These are phyloP conservation scores for Meloe dianella DNA, from an alignment of 2,888 invertebrate species.

Conservation along the genomic window DNA sequence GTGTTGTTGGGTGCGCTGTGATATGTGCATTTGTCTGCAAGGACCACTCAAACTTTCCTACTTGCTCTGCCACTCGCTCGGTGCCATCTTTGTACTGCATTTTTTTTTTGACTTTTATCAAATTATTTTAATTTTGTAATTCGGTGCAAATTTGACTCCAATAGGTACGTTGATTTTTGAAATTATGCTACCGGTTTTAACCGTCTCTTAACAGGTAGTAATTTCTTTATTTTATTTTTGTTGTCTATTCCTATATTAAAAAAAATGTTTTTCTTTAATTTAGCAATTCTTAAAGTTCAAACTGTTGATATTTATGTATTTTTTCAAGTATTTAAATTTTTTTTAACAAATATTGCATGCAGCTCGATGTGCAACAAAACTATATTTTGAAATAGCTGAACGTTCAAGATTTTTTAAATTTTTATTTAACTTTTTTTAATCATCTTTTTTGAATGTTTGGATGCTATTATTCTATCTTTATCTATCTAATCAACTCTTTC, in stretches of 20 bases:
- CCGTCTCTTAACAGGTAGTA: conserved; percentile 27
- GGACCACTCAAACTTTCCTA: conserved; percentile 82
- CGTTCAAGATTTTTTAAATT: conserved; percentile 27
- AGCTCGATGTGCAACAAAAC: conserved; percentile 42
- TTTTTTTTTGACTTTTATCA: conserved; percentile 33
- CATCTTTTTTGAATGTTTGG: conserved; percentile 54
- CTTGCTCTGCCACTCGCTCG: conserved; percentile 60
- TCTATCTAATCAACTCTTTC: conserved; percentile 4
- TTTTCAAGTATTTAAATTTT: conserved; percentile 15
- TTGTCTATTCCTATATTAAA: conserved; percentile 4
- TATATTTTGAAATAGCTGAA: conserved; percentile 28
- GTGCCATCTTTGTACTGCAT: conserved; percentile 51
- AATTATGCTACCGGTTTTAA: conserved; percentile 1
- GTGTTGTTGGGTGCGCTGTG: conserved; percentile 61
- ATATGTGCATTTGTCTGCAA: conserved; percentile 68
- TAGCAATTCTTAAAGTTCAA: neutral
- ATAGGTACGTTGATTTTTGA: conserved; percentile 11
- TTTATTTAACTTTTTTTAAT: conserved; percentile 28
- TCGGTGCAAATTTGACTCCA: conserved; percentile 15
- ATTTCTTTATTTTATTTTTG: conserved; percentile 21
- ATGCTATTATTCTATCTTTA: conserved; percentile 46
- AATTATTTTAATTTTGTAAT: neutral
- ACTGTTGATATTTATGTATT: neutral
- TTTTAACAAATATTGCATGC: conserved; percentile 38
- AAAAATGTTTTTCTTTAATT: conserved; percentile 11